Evolutionary conservation across 2,113 vertebrate species (phyloP).

Genomic region (Coreoperca whiteheadi): DNA sequence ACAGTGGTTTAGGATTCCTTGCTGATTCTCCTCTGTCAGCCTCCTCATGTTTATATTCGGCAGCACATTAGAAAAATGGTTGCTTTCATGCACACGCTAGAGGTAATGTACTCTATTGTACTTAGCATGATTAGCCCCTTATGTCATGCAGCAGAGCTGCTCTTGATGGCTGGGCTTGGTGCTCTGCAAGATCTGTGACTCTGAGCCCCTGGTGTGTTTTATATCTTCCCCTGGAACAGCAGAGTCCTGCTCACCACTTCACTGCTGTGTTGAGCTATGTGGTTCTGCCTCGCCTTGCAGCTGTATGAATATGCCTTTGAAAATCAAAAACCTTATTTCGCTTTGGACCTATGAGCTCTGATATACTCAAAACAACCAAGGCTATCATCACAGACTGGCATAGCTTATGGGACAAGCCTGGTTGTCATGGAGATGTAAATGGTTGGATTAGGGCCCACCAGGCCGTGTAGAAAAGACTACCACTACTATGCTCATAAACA

Average conservation of each 20-base stretch:
- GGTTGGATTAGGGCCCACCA: slow-evolving; percentile 39
- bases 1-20: slow-evolving; percentile 52
- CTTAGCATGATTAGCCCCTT: slow-evolving; percentile 74
- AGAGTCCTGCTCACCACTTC: slow-evolving; percentile 43
- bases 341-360: slow-evolving; percentile 47
- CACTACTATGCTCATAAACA: slow-evolving; percentile 33
- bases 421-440: slow-evolving; percentile 66
- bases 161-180: slow-evolving; percentile 50
- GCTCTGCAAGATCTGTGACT: slow-evolving; percentile 53
- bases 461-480: slow-evolving; percentile 18
- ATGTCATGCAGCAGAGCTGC: slow-evolving; percentile 61
- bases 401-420: slow-evolving; percentile 44
- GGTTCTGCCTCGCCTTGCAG: slow-evolving; percentile 54
- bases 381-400: slow-evolving; percentile 55
- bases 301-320: slow-evolving; percentile 58
- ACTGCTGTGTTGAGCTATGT: slow-evolving; percentile 46
- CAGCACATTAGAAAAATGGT: slow-evolving; percentile 64
- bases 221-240: slow-evolving; percentile 47
- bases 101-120: slow-evolving; percentile 72
- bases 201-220: slow-evolving; percentile 62
- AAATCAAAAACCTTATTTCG: slow-evolving; percentile 49
- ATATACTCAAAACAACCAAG: slow-evolving; percentile 56
- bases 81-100: slow-evolving; percentile 64
- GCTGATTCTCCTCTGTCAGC: slow-evolving; percentile 47
- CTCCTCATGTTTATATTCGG: slow-evolving; percentile 65